Evolutionary conservation across 2,888 invertebrate species (phyloP).

Genomic region (Agriopis marginaria): DNA sequence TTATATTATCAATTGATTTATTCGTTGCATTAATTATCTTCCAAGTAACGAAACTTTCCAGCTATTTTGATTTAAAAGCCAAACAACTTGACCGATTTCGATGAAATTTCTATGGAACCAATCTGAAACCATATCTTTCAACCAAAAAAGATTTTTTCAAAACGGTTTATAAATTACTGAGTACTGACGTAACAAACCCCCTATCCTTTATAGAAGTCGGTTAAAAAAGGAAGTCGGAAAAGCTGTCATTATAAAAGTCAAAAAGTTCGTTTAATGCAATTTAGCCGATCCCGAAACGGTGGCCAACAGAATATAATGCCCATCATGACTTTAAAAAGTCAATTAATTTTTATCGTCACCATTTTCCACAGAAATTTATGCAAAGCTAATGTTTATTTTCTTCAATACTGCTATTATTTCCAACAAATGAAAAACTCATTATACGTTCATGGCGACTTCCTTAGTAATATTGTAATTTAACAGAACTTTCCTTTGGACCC

Average conservation of each 20-base stretch:
- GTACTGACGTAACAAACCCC: too few relatives aligned
- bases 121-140: too few relatives aligned
- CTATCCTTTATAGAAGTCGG: too few relatives aligned
- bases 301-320: conserved; percentile 30
- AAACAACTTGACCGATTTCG: too few relatives aligned
- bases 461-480: conserved; percentile 66
- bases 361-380: conserved; percentile 27
- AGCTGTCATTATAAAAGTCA: neutral
- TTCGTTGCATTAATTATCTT: too few relatives aligned
- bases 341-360: conserved; percentile 45
- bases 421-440: conserved; percentile 55
- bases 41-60: too few relatives aligned
- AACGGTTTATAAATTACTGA: too few relatives aligned
- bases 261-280: conserved; percentile 14
- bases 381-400: conserved; percentile 43
- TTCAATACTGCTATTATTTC: conserved; percentile 47
- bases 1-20: too few relatives aligned
- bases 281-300: conserved; percentile 2
- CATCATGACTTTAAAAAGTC: conserved; percentile 35
- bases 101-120: too few relatives aligned
- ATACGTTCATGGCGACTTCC: conserved; percentile 35
- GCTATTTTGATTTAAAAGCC: too few relatives aligned
- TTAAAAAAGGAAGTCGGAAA: neutral
- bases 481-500: conserved; percentile 56
- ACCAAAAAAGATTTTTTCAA: too few relatives aligned